phyloP scores from a whole-genome alignment of 1,140 invertebrate species.

The Lordiphosa mommai region DNA sequence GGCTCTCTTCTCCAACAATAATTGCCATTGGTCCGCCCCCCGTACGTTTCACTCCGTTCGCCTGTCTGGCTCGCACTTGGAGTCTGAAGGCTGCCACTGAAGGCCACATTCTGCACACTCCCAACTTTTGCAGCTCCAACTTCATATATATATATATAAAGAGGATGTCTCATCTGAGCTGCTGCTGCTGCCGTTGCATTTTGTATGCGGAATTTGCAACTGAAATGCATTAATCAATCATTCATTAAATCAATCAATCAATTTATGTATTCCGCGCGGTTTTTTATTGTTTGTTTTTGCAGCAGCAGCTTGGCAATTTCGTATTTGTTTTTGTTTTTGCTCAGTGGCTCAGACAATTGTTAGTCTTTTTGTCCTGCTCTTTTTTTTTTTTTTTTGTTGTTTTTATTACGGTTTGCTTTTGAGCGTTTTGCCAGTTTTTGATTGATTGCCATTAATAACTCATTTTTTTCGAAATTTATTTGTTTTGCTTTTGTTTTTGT shows the following conservation, averaged over 20 bases:
- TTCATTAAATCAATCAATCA: slow-evolving; percentile 78
- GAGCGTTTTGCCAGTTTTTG: slow-evolving; percentile 55
- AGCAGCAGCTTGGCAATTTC: no score
- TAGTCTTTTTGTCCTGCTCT: slow-evolving; percentile 17
- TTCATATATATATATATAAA: neutral
- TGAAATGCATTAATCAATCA: slow-evolving; percentile 78
- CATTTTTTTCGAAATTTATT: slow-evolving; percentile 66
- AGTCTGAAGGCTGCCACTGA: slow-evolving; percentile 50
- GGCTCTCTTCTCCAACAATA: slow-evolving; percentile 28
- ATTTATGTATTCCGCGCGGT: slow-evolving; percentile 67
- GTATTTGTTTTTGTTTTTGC: slow-evolving; percentile 15
- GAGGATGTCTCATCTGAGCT: slow-evolving; percentile 4
- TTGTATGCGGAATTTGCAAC: slow-evolving; percentile 74
- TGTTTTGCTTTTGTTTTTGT: slow-evolving; percentile 40
- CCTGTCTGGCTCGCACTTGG: slow-evolving; percentile 56
- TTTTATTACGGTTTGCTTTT: slow-evolving; percentile 12
- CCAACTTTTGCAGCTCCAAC: slow-evolving; percentile 30
- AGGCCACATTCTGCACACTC: slow-evolving; percentile 48
- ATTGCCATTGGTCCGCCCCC: slow-evolving; percentile 29
- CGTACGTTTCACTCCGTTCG: slow-evolving; percentile 20
- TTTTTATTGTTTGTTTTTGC: slow-evolving; percentile 12
- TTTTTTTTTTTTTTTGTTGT: slow-evolving; percentile 19
- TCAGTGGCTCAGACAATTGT: neutral
- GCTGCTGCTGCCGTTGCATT: slow-evolving; percentile 43
- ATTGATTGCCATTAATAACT: slow-evolving; percentile 78